A percentile compares a stretch with the other conserved stretches of the same genome.
Conservation (phyloP, 2,797 vertebrate species). For the Labeo calbasu region DNA sequence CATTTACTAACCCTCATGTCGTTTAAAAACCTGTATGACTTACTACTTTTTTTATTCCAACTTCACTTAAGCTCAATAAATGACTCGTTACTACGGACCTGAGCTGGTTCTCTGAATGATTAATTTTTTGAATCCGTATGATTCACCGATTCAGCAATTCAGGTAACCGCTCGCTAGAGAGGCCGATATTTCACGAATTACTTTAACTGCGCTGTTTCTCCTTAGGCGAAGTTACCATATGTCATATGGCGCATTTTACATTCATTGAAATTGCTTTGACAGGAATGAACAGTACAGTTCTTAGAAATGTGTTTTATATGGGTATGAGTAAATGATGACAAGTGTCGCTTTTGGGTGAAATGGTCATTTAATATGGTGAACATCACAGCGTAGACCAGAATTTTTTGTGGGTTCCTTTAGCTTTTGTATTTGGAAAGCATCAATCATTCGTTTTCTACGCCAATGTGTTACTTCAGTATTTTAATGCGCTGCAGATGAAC, state of each 20-base stretch:
- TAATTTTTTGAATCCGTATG: background rate
- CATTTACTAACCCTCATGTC: background rate
- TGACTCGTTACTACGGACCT: background rate
- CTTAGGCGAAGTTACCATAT: background rate
- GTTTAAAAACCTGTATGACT: background rate
- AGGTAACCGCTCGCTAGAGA: no score
- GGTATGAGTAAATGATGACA: background rate
- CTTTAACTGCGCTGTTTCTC: background rate
- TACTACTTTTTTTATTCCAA: background rate
- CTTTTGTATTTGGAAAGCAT: background rate
- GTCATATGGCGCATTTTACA: background rate
- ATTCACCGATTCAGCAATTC: background rate
- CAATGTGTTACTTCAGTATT: conserved; percentile 15
- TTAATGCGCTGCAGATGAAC: conserved; percentile 12
- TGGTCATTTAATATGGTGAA: background rate
- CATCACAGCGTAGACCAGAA: background rate
- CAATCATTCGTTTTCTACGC: background rate
- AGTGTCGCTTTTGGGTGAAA: background rate
- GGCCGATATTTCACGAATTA: background rate
- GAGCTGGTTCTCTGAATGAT: background rate
- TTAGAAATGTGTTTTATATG: background rate
- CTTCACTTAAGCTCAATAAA: background rate
- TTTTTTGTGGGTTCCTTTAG: conserved; percentile 19
- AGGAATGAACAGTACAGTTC: background rate
- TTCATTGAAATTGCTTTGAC: background rate